Percentiles rank a stretch among this genome's conserved stretches.
Conservation (phyloP, 1,140 invertebrate genomes). For the Andricus grossulariae region DNA sequence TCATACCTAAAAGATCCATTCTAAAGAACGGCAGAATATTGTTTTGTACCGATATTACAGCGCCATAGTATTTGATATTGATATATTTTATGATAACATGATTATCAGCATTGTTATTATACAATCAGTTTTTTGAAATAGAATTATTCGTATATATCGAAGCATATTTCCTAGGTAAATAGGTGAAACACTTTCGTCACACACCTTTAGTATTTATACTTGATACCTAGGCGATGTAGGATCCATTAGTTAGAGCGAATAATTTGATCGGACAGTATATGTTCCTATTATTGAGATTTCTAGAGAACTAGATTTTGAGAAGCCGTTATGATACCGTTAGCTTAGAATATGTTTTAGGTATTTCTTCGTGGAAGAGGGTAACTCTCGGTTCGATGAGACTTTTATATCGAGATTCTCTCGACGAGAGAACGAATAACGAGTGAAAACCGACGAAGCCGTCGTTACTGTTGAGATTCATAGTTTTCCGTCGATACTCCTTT, state of each 20-base stretch:
- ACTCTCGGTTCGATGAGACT: conserved; percentile 37
- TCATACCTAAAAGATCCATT: conserved; percentile 61
- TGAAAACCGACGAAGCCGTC: conserved; percentile 1
- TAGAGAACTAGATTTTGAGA: conserved; percentile 69
- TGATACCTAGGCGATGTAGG: conserved; percentile 69
- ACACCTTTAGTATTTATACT: conserved; percentile 55
- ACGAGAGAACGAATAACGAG: conserved; percentile 38
- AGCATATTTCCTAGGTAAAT: conserved; percentile 60
- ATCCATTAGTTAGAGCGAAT: conserved; percentile 71
- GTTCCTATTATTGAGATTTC: conserved; percentile 67
- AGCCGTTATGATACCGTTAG: conserved; percentile 70
- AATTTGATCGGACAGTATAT: conserved; percentile 63
- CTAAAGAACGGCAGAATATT: conserved; percentile 65
- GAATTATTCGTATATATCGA: conserved; percentile 66
- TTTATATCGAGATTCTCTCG: conserved; percentile 40
- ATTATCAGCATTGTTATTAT: conserved; percentile 60
- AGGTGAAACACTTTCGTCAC: conserved; percentile 59
- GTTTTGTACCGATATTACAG: conserved; percentile 69
- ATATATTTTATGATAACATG: conserved; percentile 73
- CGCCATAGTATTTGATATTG: conserved; percentile 69
- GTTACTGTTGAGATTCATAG: conserved; percentile 26
- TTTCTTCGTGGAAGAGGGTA: conserved; percentile 67
- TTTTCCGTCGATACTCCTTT: conserved; percentile 32
- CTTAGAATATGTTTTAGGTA: conserved; percentile 70
- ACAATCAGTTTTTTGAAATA: conserved; percentile 71